Evolutionary conservation across 2,113 vertebrate species (phyloP).

Genomic region (Oryzias woworae): DNA sequence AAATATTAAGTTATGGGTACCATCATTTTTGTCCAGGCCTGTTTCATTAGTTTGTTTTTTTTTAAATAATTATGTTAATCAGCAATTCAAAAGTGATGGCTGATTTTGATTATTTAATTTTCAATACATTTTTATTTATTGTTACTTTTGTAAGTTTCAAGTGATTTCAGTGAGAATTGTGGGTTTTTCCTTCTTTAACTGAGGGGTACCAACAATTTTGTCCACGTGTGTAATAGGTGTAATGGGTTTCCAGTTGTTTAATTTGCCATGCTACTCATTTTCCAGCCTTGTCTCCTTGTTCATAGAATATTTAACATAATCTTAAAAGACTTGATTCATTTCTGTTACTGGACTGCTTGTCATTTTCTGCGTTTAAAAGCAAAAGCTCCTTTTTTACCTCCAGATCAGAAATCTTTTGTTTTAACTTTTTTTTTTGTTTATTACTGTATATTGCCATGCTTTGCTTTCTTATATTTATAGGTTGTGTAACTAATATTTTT

Average conservation of each 20-base stretch:
- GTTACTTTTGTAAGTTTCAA: too few species aligned
- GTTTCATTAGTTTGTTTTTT: too few species aligned
- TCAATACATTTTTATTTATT: too few species aligned
- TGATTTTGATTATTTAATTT: too few species aligned
- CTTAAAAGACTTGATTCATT: constrained; percentile 1
- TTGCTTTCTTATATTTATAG: neutral
- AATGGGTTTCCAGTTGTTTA: constrained; percentile 2
- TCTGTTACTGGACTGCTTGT: neutral
- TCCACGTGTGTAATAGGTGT: too few species aligned
- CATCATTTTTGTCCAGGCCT: too few species aligned
- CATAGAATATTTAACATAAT: neutral
- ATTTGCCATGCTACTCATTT: constrained; percentile 6
- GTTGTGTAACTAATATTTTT: constrained; percentile 12
- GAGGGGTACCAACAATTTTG: too few species aligned
- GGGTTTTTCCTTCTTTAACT: too few species aligned
- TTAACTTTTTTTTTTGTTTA: constrained; percentile 2
- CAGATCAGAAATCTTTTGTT: neutral
- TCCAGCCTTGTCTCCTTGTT: neutral
- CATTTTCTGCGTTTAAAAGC: constrained; percentile 1
- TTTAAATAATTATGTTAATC: too few species aligned
- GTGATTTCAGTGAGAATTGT: too few species aligned
- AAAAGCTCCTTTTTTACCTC: neutral
- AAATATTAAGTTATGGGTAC: too few species aligned
- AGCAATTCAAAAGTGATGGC: too few species aligned
- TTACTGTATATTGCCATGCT: neutral